Base-by-base conservation (phyloP, 2,797 vertebrate genomes). In the Thalassophryne amazonica region DNA sequence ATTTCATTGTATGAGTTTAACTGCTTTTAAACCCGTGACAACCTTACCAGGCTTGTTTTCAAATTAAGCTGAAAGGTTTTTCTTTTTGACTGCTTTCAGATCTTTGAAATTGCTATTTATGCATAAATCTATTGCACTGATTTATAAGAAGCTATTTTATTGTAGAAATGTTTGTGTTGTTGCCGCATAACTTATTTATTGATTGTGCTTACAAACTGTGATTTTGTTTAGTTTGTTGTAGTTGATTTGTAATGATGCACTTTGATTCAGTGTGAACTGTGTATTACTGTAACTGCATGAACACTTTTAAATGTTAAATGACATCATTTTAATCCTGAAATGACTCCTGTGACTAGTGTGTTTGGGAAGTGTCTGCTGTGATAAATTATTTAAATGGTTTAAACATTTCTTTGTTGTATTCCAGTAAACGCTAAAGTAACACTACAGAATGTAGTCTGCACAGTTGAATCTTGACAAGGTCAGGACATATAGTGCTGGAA, bases 61-160 rank as follows among this genome's bases (percentile, higher is more conserved):
- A 84, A 81, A 90, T 89, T 86, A 86, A 46, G 18, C 13, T 38
- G 30, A 18, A 21, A 21, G 23, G 24, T 16, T 43, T 32, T 31
- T 37, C 33, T 19, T 15, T 34, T 39, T 45, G 76, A 76, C 88
- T 90, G 84, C 83, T 93, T 90, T 88, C 89, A 91, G 88, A 92
- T 92, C 84, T 91, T 86, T 77, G 56, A 92, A 93, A 89, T 89
- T 86, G 89, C 92, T 94, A 91, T 95, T 97, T 96, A 98, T 99
- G 92, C 95, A 95, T 96, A 92, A 93, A 93, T 94, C 88, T 92
- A 91, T 96, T 98, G 95, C 95, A 98, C 95, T 98, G 89, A 94
- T 95, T 94, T 93, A 85, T 91, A 88, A 91, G 90, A 93, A 91
- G 89, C 88, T 86, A 90, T 93, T 93, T 92, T 86, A 90, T 91